Evolutionary conservation across 2,797 vertebrate genomes (phyloP).

Genomic region (Cirrhinus mrigala): DNA sequence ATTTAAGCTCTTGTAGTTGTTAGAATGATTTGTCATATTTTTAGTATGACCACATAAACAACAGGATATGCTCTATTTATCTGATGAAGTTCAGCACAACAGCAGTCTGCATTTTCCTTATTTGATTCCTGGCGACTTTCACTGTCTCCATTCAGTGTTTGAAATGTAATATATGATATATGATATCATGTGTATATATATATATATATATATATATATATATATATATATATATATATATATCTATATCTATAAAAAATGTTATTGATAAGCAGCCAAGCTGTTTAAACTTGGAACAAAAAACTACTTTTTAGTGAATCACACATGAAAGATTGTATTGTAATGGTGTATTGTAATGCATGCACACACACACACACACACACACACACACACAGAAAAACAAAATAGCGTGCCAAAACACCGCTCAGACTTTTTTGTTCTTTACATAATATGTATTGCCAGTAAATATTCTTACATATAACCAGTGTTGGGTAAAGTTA

Average conservation of each 20-base stretch:
- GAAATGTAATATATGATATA: no score
- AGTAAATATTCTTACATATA: not conserved
- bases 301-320: not conserved
- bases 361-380: not conserved
- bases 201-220: no score
- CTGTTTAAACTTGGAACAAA: not conserved
- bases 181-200: no score
- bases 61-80: not conserved
- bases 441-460: not conserved
- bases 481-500: no score
- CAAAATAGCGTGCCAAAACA: not conserved
- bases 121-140: not conserved
- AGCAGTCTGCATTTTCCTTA: not conserved
- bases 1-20: conserved; percentile 12
- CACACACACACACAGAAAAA: not conserved
- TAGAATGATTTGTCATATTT: not conserved
- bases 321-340: not conserved
- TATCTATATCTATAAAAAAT: no score
- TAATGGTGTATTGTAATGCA: not conserved
- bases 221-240: no score
- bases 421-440: not conserved
- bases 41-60: conserved; percentile 23
- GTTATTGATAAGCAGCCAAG: not conserved
- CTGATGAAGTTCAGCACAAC: conserved; percentile 1
- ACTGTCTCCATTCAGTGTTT: not conserved